Conservation (phyloP, 2,113 vertebrate genomes). For the Carollia perspicillata region DNA sequence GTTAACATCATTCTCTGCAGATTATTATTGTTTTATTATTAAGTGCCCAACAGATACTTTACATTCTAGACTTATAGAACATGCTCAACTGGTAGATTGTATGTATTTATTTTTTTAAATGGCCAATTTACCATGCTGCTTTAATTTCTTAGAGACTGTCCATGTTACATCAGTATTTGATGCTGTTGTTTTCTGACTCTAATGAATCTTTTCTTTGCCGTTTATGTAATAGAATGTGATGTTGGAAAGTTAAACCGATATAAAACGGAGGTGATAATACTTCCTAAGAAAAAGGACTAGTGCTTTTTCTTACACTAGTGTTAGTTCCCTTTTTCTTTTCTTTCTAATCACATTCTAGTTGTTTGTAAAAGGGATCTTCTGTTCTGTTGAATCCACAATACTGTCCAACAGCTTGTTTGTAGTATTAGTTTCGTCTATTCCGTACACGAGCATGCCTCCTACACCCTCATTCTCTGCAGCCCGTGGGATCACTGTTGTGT, state of each 20-base stretch:
- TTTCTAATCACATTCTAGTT: conserved; percentile 22
- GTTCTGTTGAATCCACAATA: neutral
- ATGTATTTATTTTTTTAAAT: neutral
- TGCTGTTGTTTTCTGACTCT: conserved; percentile 15
- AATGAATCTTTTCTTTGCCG: neutral
- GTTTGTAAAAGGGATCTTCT: neutral
- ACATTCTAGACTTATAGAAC: neutral
- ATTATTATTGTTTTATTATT: neutral
- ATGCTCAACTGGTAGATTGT: neutral
- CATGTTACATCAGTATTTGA: neutral
- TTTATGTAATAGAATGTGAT: conserved; percentile 24
- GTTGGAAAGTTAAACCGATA: conserved; percentile 1
- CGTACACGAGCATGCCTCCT: neutral
- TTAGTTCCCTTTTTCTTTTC: conserved; percentile 21
- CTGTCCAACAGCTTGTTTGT: neutral
- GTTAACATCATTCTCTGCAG: neutral
- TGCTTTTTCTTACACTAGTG: neutral
- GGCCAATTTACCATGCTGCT: neutral
- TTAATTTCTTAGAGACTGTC: neutral
- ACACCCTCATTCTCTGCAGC: neutral
- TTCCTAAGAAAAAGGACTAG: neutral
- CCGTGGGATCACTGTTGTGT: neutral
- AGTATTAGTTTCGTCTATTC: neutral
- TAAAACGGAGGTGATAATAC: conserved; percentile 17
- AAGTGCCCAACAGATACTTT: neutral